Percentiles rank a stretch among this genome's conserved stretches.
Conservation (phyloP, 1,140 invertebrate species). For the Calephelis virginiensis region DNA sequence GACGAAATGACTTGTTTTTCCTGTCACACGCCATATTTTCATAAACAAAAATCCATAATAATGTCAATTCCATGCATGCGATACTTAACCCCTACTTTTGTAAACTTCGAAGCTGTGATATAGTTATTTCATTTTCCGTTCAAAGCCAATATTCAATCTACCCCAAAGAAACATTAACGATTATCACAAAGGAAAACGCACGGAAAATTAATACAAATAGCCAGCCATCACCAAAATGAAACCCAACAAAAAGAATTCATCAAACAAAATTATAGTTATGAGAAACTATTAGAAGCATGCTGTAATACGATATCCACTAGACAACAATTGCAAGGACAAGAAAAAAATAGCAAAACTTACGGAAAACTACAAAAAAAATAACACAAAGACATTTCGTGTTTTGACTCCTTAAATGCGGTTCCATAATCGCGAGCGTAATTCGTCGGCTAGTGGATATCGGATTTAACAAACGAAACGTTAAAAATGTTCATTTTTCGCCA, state of each 20-base stretch:
- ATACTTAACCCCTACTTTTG: slow-evolving; percentile 15
- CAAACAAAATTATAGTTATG: slow-evolving; percentile 1
- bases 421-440: neutral
- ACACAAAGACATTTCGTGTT: too few species aligned
- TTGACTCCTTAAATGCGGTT: too few species aligned
- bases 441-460: slow-evolving; percentile 7
- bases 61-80: slow-evolving; percentile 8
- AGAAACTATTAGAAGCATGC: slow-evolving; percentile 10
- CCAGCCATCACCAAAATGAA: slow-evolving; percentile 15
- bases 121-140: neutral
- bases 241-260: slow-evolving; percentile 11
- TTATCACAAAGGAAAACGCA: slow-evolving; percentile 17
- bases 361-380: neutral
- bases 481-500: slow-evolving; percentile 14
- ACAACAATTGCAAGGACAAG: neutral
- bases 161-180: slow-evolving; percentile 2
- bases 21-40: slow-evolving; percentile 72
- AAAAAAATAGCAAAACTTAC: neutral
- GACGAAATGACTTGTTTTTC: slow-evolving; percentile 94
- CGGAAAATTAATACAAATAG: slow-evolving; percentile 17
- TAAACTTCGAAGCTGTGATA: slow-evolving; percentile 9
- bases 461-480: slow-evolving; percentile 11
- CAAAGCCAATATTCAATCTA: neutral
- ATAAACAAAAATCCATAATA: neutral
- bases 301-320: neutral